Evolutionary conservation across 2,113 vertebrate species (phyloP).

Genomic region (Herpailurus yagouaroundi): DNA sequence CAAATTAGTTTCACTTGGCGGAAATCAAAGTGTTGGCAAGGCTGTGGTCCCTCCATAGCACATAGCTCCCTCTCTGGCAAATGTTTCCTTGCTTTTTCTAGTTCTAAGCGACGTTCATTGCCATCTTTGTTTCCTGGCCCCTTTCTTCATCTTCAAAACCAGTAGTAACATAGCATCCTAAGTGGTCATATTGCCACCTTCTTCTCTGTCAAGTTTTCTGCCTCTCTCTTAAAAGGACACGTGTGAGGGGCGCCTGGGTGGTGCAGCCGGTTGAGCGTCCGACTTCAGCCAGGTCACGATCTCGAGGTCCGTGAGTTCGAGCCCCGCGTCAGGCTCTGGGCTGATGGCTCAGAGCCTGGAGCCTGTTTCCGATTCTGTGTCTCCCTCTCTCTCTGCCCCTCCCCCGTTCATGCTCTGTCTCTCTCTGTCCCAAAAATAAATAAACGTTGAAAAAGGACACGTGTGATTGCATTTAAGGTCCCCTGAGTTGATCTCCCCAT

Average conservation of each 20-base stretch:
- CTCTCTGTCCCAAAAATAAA: no score
- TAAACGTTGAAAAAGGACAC: background rate
- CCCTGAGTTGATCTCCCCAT: background rate
- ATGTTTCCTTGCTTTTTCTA: background rate
- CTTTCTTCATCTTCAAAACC: background rate
- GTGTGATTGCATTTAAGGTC: background rate
- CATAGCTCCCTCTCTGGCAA: no score
- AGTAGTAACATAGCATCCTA: background rate
- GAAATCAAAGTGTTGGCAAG: background rate
- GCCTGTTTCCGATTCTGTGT: no score
- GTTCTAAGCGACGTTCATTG: background rate
- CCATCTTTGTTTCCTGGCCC: background rate
- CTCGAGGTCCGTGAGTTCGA: no score
- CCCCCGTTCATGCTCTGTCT: no score
- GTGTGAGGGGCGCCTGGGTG: background rate
- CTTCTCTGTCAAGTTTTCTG: background rate
- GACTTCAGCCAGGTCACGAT: no score
- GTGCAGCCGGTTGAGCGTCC: no score
- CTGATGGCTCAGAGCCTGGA: no score
- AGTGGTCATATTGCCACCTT: background rate
- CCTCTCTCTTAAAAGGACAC: background rate
- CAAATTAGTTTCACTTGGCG: background rate
- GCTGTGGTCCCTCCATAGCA: background rate
- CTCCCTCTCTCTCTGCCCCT: no score
- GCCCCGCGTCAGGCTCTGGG: no score